Conservation (phyloP, 2,888 invertebrate species). For the Crematogaster levior region DNA sequence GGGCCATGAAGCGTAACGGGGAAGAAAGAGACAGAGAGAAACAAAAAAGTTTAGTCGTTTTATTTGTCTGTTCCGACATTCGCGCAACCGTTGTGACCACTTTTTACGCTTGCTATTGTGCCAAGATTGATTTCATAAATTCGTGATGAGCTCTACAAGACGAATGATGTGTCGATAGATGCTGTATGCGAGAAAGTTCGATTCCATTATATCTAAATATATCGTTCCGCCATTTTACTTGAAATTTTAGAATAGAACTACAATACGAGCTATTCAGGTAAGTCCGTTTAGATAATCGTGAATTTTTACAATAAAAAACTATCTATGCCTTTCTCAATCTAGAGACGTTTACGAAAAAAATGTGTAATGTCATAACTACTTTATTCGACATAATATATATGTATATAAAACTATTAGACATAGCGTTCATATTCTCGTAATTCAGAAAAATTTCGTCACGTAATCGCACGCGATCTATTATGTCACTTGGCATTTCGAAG, state of each 20-base stretch:
- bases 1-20: constrained; percentile 5
- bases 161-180: neutral
- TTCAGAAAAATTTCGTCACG: constrained; percentile 63
- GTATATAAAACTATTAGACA: neutral
- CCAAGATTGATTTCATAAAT: constrained; percentile 47
- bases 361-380: constrained; percentile 15
- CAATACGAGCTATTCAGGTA: neutral
- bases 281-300: neutral
- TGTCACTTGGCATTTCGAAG: constrained; percentile 67
- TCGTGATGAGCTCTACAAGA: constrained; percentile 18
- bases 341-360: constrained; percentile 17
- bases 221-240: neutral
- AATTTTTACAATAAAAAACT: neutral
- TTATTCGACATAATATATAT: constrained; percentile 22
- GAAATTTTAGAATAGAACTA: neutral
- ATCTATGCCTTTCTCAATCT: neutral
- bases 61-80: constrained; percentile 31
- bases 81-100: constrained; percentile 9
- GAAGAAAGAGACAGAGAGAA: neutral
- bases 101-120: constrained; percentile 26
- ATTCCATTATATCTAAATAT: neutral
- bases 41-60: constrained; percentile 52
- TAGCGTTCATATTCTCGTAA: constrained; percentile 49
- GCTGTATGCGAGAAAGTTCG: neutral
- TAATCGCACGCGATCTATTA: constrained; percentile 70